These are phyloP conservation scores for Poecilia wingei DNA, from an alignment of 2,797 vertebrate genomes.

Conservation along the genomic window DNA sequence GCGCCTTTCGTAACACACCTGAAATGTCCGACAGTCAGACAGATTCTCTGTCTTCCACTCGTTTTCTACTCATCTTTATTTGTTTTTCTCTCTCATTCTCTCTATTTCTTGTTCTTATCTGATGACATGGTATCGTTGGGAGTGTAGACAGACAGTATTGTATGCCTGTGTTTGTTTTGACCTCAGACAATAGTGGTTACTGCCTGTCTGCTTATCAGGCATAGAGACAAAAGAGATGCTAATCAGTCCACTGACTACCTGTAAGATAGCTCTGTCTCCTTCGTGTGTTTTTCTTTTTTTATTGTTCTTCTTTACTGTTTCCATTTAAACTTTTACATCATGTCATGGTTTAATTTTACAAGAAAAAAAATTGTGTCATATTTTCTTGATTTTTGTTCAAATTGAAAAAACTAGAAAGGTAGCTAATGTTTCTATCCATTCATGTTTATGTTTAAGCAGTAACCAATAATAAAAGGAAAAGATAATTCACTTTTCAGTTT, in stretches of 20 bases:
- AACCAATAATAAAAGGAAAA: background rate
- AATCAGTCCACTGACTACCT: slow-evolving; percentile 49
- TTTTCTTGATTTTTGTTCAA: background rate
- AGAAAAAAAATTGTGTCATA: background rate
- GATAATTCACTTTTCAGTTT: background rate
- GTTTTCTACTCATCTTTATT: background rate
- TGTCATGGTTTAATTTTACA: background rate
- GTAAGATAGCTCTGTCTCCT: slow-evolving; percentile 44
- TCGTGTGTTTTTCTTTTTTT: slow-evolving; percentile 38
- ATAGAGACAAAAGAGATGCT: slow-evolving; percentile 42
- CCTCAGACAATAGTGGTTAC: slow-evolving; percentile 77
- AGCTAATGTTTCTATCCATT: background rate
- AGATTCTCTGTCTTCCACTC: slow-evolving; percentile 17
- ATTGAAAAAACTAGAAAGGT: background rate
- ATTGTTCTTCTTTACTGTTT: slow-evolving; percentile 13
- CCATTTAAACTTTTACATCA: background rate
- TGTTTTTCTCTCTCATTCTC: background rate
- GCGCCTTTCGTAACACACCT: background rate
- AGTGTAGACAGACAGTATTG: slow-evolving; percentile 65
- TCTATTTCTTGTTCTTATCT: slow-evolving; percentile 12
- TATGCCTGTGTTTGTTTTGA: slow-evolving; percentile 66
- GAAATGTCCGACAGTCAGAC: background rate
- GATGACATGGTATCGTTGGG: slow-evolving; percentile 52
- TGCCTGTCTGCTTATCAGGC: slow-evolving; percentile 63
- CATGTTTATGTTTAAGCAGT: background rate